phyloP scores from a whole-genome alignment of 2,797 vertebrate species.

The Myotis findleyi region DNA sequence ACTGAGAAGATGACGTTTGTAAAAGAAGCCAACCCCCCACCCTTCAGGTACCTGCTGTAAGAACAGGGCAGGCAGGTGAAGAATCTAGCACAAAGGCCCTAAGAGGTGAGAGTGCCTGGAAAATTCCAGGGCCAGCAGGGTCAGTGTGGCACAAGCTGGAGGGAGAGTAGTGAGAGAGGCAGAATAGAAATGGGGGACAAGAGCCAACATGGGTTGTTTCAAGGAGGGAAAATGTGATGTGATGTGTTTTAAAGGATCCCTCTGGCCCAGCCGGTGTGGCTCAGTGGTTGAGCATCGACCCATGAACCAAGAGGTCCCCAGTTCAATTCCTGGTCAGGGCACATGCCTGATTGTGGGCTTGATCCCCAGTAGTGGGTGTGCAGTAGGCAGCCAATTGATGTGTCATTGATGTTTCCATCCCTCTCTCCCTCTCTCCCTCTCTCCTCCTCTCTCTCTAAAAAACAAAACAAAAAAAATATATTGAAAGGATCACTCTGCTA shows the following conservation, averaged over 20 bases:
- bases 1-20: not conserved
- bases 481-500: not conserved
- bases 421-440: too few species aligned
- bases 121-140: not conserved
- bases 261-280: not conserved
- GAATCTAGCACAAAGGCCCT: not conserved
- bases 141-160: accelerated
- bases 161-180: not conserved
- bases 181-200: too few species aligned
- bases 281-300: too few species aligned
- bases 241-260: not conserved
- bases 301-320: too few species aligned
- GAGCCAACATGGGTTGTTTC: accelerated
- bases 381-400: too few species aligned
- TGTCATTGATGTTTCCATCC: too few species aligned
- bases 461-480: too few species aligned
- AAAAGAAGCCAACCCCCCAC: too few species aligned
- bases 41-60: not conserved
- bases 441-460: too few species aligned
- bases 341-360: too few species aligned
- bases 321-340: too few species aligned
- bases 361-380: too few species aligned
- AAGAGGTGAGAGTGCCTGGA: not conserved
- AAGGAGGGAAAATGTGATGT: not conserved
- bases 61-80: not conserved